Base-by-base conservation (phyloP, 2,888 invertebrate genomes). In the Neelides folsomi region DNA sequence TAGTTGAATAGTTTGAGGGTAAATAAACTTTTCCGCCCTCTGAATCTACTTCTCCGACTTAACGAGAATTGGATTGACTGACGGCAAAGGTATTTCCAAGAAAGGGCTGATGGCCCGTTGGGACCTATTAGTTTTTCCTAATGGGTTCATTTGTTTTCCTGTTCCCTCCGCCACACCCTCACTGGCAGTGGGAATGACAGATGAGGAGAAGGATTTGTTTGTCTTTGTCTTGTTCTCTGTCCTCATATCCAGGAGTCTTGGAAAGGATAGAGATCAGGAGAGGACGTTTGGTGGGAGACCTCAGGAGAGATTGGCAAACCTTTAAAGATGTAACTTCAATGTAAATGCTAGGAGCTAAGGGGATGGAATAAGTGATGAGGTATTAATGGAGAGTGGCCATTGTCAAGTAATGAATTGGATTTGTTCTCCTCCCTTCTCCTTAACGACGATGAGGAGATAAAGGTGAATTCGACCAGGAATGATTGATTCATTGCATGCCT, bases 111-210 rank as follows among this genome's bases (percentile, higher is more conserved):
- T 47, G 36, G 47, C 47, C 52, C 48, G 49, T 55, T 52, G 52
- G 47, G 49, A 49, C 50, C 18, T 55, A 55, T 55, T 55, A 55
- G 52, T 54, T 48, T 53, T 48, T 56, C 52, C 53, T 60, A 60
- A 60, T 56, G 54, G 59, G 52, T 56, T 54, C 58, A 60, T 60
- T 60, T 57, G 57, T 58, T 60, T 60, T 51, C 54, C 51, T 51
- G 53, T 50, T 49, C 53, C 47, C 52, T 55, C 55, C 60, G 53
- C 57, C 51, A 56, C 59, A 60, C 59, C 57, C 56, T 51, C 15
- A 43, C 27, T 48, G 19, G 12, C 12, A 27, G 15, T 34, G 38
- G 12, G 13, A 52, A 48, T 48, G 47, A 48, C 52, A 52, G 52
- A 47, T 47, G 52, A 37, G 47, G 47, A 46, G 38, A 42, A 27